Evolutionary conservation across 2,113 vertebrate genomes (phyloP).

Genomic region (Merops nubicus): DNA sequence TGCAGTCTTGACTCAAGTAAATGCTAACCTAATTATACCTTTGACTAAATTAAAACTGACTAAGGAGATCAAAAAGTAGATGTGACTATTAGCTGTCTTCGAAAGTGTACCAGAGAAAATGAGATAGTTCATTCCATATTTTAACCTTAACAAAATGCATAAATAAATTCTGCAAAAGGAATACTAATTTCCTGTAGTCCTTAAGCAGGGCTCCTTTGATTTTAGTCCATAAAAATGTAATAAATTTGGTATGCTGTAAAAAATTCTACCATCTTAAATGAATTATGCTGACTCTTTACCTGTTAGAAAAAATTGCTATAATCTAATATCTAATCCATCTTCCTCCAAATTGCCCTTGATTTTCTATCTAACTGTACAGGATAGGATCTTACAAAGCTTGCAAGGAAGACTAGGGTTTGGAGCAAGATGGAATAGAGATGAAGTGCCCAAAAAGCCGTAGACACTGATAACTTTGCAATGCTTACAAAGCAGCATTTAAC

Average conservation of each 20-base stretch:
- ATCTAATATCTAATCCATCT: neutral
- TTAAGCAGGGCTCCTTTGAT: neutral
- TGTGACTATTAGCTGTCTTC: neutral
- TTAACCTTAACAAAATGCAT: neutral
- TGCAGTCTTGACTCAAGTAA: neutral
- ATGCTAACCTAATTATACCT: neutral
- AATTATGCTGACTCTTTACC: neutral
- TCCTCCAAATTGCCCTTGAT: neutral
- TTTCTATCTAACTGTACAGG: neutral
- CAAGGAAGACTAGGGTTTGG: neutral
- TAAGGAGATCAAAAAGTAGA: neutral
- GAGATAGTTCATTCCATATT: neutral
- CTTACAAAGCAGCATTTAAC: neutral
- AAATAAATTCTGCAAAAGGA: neutral
- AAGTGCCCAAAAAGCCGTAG: neutral
- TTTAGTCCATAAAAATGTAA: neutral
- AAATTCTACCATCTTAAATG: neutral
- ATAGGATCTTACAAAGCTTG: neutral
- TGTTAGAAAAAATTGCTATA: neutral
- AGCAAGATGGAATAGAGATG: neutral
- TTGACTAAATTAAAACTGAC: slow-evolving; percentile 12
- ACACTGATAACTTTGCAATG: neutral
- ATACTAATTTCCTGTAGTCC: neutral
- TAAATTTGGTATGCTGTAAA: neutral
- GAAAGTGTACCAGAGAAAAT: neutral